Conservation (phyloP, 2,797 vertebrate species). For the Anguilla pacifica region DNA sequence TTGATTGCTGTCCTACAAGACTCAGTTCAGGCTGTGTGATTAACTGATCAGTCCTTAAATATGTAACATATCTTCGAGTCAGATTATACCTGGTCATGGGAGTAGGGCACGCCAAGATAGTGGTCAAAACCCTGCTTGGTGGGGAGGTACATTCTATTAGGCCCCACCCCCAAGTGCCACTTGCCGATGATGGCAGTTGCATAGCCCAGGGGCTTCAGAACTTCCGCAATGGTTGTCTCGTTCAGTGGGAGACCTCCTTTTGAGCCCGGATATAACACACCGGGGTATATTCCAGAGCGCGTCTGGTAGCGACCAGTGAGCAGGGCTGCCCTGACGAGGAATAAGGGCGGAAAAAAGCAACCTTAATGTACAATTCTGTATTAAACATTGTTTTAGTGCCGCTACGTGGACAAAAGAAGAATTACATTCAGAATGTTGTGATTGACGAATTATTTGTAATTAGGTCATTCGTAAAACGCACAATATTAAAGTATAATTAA, state of each 20-base stretch:
- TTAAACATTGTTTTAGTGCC: neutral
- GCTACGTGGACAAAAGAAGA: neutral
- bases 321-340: slow-evolving; percentile 77
- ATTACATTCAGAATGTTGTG: neutral
- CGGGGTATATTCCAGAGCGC: slow-evolving; percentile 86
- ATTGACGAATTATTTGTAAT: neutral
- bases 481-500: neutral
- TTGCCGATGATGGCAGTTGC: slow-evolving; percentile 86
- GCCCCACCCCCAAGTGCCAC: slow-evolving; percentile 88
- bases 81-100: slow-evolving; percentile 86
- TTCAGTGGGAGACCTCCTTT: slow-evolving; percentile 84
- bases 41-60: slow-evolving; percentile 22
- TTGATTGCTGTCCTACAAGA: neutral
- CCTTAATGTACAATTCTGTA: neutral
- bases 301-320: slow-evolving; percentile 88
- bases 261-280: slow-evolving; percentile 84
- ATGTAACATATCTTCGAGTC: neutral
- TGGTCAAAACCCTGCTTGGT: slow-evolving; percentile 86
- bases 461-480: neutral
- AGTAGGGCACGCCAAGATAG: slow-evolving; percentile 90
- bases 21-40: neutral
- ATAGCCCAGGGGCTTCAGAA: slow-evolving; percentile 83
- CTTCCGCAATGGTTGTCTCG: slow-evolving; percentile 88
- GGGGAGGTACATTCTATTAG: slow-evolving; percentile 82
- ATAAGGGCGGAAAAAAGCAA: no score